phyloP scores from a whole-genome alignment of 2,888 invertebrate species.

The Thereva nobilitata region DNA sequence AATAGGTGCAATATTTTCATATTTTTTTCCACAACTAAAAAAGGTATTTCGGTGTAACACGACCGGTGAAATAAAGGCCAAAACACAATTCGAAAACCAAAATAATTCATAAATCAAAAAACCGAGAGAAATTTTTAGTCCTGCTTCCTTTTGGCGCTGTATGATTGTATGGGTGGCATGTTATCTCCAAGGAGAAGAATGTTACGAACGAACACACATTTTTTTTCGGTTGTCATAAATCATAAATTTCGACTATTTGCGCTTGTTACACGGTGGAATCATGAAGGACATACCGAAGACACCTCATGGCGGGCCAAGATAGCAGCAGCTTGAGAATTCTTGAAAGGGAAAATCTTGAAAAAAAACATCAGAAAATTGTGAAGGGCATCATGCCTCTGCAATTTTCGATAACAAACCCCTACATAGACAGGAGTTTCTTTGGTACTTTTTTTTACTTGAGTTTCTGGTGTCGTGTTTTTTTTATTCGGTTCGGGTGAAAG shows the following conservation, averaged over 20 bases:
- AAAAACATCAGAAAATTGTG: not conserved
- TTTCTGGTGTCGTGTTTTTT: slow-evolving; percentile 6
- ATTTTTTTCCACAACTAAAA: not conserved
- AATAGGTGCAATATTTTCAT: not conserved
- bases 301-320: slow-evolving; percentile 1
- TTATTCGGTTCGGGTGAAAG: slow-evolving; percentile 20
- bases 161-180: slow-evolving; percentile 25
- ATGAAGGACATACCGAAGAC: slow-evolving; percentile 17
- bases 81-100: slow-evolving; percentile 38
- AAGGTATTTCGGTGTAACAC: slow-evolving; percentile 9
- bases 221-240: slow-evolving; percentile 30
- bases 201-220: slow-evolving; percentile 2
- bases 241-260: slow-evolving; percentile 35
- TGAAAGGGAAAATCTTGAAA: not conserved
- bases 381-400: slow-evolving; percentile 38
- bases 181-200: slow-evolving; percentile 31
- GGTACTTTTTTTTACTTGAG: slow-evolving; percentile 13
- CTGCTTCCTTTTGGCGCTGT: slow-evolving; percentile 17
- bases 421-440: slow-evolving; percentile 28
- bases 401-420: slow-evolving; percentile 40
- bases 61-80: slow-evolving; percentile 34
- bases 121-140: slow-evolving; percentile 18
- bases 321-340: not conserved
- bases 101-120: slow-evolving; percentile 43
- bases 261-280: slow-evolving; percentile 35